These are phyloP conservation scores for Atlantisia rogersi DNA, from an alignment of 2,113 vertebrate genomes.

Conservation along the genomic window DNA sequence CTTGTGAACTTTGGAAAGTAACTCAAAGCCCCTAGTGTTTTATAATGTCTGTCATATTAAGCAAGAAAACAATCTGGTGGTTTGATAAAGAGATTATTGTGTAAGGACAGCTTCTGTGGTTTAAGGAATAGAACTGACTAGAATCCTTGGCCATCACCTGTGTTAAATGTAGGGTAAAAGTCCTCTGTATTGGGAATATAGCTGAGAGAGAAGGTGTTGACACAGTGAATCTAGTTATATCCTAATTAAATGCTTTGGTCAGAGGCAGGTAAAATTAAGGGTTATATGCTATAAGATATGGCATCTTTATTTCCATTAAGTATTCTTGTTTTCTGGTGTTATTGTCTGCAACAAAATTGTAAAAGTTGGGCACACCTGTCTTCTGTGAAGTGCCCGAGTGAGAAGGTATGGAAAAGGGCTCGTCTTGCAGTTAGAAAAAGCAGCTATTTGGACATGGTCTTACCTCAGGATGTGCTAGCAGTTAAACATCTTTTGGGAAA, in stretches of 20 bases:
- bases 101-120: conserved; percentile 2
- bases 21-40: conserved; percentile 22
- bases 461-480: not conserved
- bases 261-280: not conserved
- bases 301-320: not conserved
- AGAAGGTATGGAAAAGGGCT: not conserved
- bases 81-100: conserved; percentile 52
- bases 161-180: not conserved
- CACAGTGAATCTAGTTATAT: not conserved
- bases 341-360: not conserved
- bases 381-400: not conserved
- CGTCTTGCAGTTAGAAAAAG: not conserved
- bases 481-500: not conserved
- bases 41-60: conserved; percentile 21
- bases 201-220: conserved; percentile 1
- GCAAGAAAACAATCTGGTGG: conserved; percentile 30
- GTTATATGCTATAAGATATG: not conserved
- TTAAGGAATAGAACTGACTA: not conserved
- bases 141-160: not conserved
- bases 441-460: not conserved
- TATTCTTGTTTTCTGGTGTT: not conserved
- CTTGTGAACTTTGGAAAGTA: conserved; percentile 53
- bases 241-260: not conserved
- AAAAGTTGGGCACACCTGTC: not conserved
- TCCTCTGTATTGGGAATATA: not conserved